Base-by-base conservation (phyloP, 2,113 vertebrate species). In the Pantherophis guttatus region DNA sequence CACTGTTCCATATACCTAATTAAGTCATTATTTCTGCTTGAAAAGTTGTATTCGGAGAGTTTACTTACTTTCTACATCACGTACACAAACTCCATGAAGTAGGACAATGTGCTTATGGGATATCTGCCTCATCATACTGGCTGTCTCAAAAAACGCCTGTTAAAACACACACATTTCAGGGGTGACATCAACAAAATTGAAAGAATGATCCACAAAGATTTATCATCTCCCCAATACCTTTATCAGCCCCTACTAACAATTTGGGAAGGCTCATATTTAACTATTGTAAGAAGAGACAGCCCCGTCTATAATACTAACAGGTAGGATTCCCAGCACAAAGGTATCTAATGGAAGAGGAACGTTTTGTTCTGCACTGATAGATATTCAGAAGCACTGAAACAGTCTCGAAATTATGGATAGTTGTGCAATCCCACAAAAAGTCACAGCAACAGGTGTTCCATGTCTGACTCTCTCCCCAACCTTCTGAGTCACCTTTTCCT, bases 111-210 rank as follows among this genome's bases (percentile, higher is more conserved):
- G 99, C 92, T 99, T 99, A 96, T 99, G 99, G 50, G 99, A 99
- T 92, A 99, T 98, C 92, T 99, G 99, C 13, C 98, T 98, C 99
- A 99, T 99, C 98, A 99, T 99, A 95, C 99, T 99, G 88, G 99
- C 99, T 0, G 99, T 99, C 97, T 99, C 99, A 55, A 99, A 99
- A 96, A 99, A 99, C 0, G 99, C 99, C 99, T 99, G 96, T 39
- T 33, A 39, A 89, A 13, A 91, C 0, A 33, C 1, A 8, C 75
- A 86, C 39, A 1, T 44, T 52, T 29, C 65, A 5, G 48, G 52
- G 70, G 12, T 87, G 26, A 29, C 52, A 26, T 21, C 48, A 62
- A 8, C 0, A 8, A 86, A 75, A n/a, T 0, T 81, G 39, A 92
- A 89, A 85, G 26, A 3, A 86, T 1, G 59, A 4, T 3, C 7